Conservation (phyloP, 2,113 vertebrate species). For the Prolemur simus region DNA sequence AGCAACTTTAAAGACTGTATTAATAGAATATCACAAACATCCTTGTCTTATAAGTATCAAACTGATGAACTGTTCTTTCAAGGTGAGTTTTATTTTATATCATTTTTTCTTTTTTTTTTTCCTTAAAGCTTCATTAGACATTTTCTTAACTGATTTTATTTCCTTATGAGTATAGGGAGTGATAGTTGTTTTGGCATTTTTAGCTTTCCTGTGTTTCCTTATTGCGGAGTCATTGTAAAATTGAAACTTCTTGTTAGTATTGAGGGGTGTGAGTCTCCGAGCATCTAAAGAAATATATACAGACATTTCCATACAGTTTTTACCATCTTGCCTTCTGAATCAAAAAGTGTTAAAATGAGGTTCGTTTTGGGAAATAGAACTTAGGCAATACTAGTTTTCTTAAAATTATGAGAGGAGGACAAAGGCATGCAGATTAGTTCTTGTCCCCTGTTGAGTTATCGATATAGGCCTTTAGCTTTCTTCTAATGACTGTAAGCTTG, state of each 20-base stretch:
- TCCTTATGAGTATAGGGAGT: background rate
- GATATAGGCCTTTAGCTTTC: background rate
- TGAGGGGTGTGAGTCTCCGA: background rate
- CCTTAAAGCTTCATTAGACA: background rate
- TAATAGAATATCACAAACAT: background rate
- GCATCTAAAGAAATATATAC: background rate
- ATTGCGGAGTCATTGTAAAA: background rate
- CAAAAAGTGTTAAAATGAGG: background rate
- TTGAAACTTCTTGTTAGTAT: background rate
- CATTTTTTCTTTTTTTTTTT: background rate
- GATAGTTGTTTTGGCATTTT: background rate
- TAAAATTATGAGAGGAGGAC: too few relatives aligned
- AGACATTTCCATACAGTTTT: background rate
- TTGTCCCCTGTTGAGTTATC: background rate
- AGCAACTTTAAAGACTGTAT: background rate
- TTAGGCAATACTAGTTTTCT: background rate
- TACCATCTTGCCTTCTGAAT: background rate
- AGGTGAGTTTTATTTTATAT: slow-evolving; percentile 13
- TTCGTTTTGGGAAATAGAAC: background rate
- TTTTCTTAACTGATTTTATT: slow-evolving; percentile 16
- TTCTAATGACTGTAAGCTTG: background rate
- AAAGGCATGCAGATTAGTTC: background rate
- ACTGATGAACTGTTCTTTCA: background rate
- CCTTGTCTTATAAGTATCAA: background rate
- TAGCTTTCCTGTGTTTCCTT: background rate